Base-by-base conservation (phyloP, 1,140 invertebrate genomes). In the Philaenus spumarius region DNA sequence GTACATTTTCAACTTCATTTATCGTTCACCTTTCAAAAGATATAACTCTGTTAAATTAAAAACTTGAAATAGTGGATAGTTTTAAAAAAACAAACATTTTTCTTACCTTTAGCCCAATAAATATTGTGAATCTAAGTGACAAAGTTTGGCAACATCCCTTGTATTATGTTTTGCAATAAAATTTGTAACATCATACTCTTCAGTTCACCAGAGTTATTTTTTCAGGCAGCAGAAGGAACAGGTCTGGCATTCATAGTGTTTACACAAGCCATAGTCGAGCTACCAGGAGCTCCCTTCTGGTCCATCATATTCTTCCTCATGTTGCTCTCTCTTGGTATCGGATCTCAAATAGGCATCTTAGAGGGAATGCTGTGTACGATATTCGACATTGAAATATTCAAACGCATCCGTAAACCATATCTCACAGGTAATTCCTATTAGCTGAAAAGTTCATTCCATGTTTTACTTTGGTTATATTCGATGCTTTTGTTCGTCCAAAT, bases 361-460 rank as follows among this genome's bases (percentile, higher is more conserved):
- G 91, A 94, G 74, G 93, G 93, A 20, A 93, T 96, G 81, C 80
- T 95, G 20, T 93, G 90, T 69, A 94, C 91, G 23, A 84, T 96
- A 43, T 94, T 95, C 68, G 93, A 96, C 69, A 89, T 94, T 47
- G 87, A 95, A 65, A 82, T 94, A 67, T 87, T 95, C 66, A 91
- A 90, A 67, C 78, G 88, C 66, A 80, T 95, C 65, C 85, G 86
- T 68, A 95, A 95, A 69, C 88, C 89, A 67, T 85, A 90, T 68
- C 81, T 93, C 40, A 93, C 90, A 70, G 88, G 87, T 89, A 66
- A 73, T 71, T 42, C 34, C 9, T n/a, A n/a, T n/a, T n/a, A n/a
- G n/a, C n/a, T n/a, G n/a, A n/a, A n/a, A n/a, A n/a, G n/a, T 7
- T 11, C 15, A 50, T 11, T 42, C 9, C 52, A 17, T 55, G 7